phyloP scores from a whole-genome alignment of 2,888 invertebrate species.

The Limenitis camilla region DNA sequence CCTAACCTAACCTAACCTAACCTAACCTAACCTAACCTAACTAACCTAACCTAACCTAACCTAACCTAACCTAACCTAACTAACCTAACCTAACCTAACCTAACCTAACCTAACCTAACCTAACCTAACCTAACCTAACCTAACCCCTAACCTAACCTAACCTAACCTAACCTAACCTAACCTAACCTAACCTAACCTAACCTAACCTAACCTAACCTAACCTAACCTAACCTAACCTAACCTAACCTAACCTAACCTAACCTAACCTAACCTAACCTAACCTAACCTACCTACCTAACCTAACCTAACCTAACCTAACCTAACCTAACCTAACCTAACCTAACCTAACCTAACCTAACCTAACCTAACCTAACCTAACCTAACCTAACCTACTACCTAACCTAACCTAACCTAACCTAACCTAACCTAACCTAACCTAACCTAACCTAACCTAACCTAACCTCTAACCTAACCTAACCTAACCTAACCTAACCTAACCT shows the following conservation, averaged over 20 bases:
- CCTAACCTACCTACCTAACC: conserved; percentile 24
- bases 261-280: conserved; percentile 25
- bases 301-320: conserved; percentile 24
- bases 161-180: conserved; percentile 24
- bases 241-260: conserved; percentile 25
- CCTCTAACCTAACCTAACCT: no score
- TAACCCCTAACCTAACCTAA: conserved; percentile 24
- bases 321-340: conserved; percentile 22
- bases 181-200: conserved; percentile 25
- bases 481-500: conserved; percentile 20
- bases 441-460: conserved; percentile 23
- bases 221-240: conserved; percentile 23
- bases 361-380: conserved; percentile 24
- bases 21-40: conserved; percentile 21
- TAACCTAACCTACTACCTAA: conserved; percentile 7
- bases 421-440: conserved; percentile 24
- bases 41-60: conserved; percentile 25
- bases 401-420: conserved; percentile 16
- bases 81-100: conserved; percentile 26
- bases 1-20: conserved; percentile 19
- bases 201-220: conserved; percentile 23
- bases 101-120: conserved; percentile 26
- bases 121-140: conserved; percentile 26
- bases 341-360: conserved; percentile 24
- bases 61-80: conserved; percentile 24